Percentiles rank a stretch among this genome's conserved stretches.
These are phyloP conservation scores for Chinchilla lanigera DNA, from an alignment of 2,113 vertebrate genomes.

Conservation along the genomic window DNA sequence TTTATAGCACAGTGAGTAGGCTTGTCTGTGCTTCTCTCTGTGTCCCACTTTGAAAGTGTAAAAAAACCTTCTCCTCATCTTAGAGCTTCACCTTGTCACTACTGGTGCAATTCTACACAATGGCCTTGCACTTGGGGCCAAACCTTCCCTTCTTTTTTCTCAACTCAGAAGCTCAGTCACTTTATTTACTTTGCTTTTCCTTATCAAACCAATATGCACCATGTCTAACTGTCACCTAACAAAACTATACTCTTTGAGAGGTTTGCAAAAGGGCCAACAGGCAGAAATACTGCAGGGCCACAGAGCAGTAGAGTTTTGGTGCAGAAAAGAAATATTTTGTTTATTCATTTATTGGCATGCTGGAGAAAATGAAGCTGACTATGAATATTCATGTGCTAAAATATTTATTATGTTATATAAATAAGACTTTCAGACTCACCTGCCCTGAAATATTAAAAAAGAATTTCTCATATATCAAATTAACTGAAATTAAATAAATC, in stretches of 20 bases:
- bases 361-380: not conserved
- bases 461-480: not conserved
- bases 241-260: not conserved
- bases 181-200: not conserved
- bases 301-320: rapidly evolving
- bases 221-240: not conserved
- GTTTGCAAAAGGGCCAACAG: not conserved
- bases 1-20: not conserved
- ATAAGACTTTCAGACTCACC: not conserved
- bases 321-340: not conserved
- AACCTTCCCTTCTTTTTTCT: not conserved
- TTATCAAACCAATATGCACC: not conserved
- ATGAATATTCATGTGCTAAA: not conserved
- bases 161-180: not conserved
- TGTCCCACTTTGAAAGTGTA: not conserved
- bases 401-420: not conserved
- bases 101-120: not conserved
- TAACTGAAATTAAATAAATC: not conserved
- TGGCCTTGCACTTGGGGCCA: not conserved
- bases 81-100: not conserved
- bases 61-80: not conserved
- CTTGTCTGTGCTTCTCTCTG: not conserved
- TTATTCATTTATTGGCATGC: not conserved
- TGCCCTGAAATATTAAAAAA: not conserved
- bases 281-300: not conserved